These are phyloP conservation scores for Aphodius granarius DNA, from an alignment of 2,888 invertebrate species.

Conservation along the genomic window DNA sequence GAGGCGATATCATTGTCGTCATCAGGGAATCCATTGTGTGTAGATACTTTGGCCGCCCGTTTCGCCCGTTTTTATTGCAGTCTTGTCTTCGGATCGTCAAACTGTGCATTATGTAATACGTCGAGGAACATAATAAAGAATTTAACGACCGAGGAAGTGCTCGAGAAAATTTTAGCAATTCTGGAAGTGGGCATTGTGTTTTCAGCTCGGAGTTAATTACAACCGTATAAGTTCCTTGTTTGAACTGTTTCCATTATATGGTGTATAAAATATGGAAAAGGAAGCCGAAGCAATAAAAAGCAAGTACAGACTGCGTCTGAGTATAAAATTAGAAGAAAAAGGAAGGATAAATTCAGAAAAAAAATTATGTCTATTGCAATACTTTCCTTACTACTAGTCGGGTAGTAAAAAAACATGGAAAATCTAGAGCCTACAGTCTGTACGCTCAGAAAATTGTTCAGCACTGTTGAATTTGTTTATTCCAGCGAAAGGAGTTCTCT, in stretches of 20 bases:
- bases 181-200: neutral
- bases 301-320: too few relatives aligned
- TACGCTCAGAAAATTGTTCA: neutral
- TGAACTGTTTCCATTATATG: too few relatives aligned
- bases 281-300: too few relatives aligned
- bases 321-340: too few relatives aligned
- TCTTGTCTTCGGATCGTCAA: neutral
- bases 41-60: neutral
- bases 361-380: too few relatives aligned
- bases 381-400: too few relatives aligned
- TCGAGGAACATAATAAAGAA: neutral
- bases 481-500: neutral
- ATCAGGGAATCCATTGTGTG: neutral
- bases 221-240: neutral
- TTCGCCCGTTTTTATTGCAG: neutral
- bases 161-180: neutral
- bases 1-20: neutral
- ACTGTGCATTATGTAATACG: neutral
- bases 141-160: neutral
- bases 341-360: too few relatives aligned
- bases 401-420: too few relatives aligned
- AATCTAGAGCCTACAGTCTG: neutral
- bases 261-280: too few relatives aligned
- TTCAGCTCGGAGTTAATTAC: neutral
- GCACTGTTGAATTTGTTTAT: neutral